These are phyloP conservation scores for Leptinotarsa rubiginosa DNA, from an alignment of 2,888 invertebrate genomes.

Conservation along the genomic window DNA sequence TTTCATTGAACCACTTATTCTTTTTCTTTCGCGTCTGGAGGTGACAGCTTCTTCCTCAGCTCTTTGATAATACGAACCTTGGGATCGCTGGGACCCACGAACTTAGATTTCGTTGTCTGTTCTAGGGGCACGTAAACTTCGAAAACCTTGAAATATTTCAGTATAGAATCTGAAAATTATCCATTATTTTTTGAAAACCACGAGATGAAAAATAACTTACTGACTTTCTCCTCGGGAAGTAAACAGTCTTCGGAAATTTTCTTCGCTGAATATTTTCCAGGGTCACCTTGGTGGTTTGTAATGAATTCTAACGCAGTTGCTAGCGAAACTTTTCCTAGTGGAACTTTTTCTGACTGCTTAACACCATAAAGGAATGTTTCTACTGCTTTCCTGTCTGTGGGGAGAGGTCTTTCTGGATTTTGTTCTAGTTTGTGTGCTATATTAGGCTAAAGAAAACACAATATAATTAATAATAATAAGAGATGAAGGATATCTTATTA, in stretches of 20 bases:
- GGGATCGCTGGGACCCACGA: constrained; percentile 60
- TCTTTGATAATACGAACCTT: constrained; percentile 50
- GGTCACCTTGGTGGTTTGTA: constrained; percentile 73
- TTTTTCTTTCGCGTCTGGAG: constrained; percentile 34
- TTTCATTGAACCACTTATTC: constrained; percentile 22
- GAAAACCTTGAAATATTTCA: constrained; percentile 75
- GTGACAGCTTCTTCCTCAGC: constrained; percentile 45
- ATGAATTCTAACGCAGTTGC: constrained; percentile 76
- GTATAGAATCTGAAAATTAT: constrained; percentile 50
- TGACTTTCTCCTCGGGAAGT: constrained; percentile 73
- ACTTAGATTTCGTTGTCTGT: constrained; percentile 55
- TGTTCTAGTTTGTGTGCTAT: constrained; percentile 58
- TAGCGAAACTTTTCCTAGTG: constrained; percentile 76
- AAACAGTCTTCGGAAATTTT: constrained; percentile 78
- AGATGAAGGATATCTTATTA: too few species aligned
- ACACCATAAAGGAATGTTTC: constrained; percentile 76
- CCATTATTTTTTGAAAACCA: constrained; percentile 8
- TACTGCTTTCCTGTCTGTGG: constrained; percentile 68
- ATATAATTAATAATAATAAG: too few species aligned
- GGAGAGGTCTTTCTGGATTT: constrained; percentile 70
- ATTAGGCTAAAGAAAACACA: constrained; percentile 31
- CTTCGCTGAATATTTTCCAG: constrained; percentile 69
- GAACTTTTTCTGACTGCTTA: constrained; percentile 73
- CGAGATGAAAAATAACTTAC: constrained; percentile 60
- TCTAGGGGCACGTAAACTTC: constrained; percentile 74